Evolutionary conservation across 2,888 invertebrate species (phyloP), one percentile per base, ranked within the genome.

Genomic region (Stenotaenia linearis): DNA sequence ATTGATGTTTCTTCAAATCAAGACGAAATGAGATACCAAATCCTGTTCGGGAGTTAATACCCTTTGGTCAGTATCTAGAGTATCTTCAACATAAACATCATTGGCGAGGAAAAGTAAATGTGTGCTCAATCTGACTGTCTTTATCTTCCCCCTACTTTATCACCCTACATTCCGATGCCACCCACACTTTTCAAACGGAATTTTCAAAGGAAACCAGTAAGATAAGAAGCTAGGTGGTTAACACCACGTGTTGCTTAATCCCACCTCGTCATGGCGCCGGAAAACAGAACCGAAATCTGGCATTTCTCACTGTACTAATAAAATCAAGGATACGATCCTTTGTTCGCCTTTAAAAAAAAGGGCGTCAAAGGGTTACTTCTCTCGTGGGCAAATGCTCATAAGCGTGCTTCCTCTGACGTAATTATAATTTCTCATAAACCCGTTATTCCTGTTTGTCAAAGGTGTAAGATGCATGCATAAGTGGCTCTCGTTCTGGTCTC

Each of bases 351-450:
- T 61, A 18, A n/a, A 18, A 18, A n/a, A 18, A 12, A 45, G 18
- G 45, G 45, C 45, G 45, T 45, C n/a, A 69, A 69, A 69, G 28
- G 12, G 69, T 69, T 69, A 28, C 23, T 5, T 7, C 28, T 69
- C 25, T 28, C 9, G 69, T 12, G 69, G 18, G 50, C 18, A 50
- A 56, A 69, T 69, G 69, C 28, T 69, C 69, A 28, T 69, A 28
- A n/a, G 69, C 69, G 69, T 69, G n/a, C 69, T 69, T 69, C 69
- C 69, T 5, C 69, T 69, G 69, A 69, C 25, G 69, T 28, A 69
- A 69, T 69, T 69, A 69, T 69, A 69, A 69, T 69, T 69, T 69
- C 69, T 56, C 56, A 69, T 28, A 28, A 69, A 69, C 69, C 69
- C 28, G 69, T 69, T 28, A 69, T 2, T 25, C 25, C 69, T 28